phyloP scores from a whole-genome alignment of 2,113 vertebrate genomes.

The Brienomyrus brachyistius region DNA sequence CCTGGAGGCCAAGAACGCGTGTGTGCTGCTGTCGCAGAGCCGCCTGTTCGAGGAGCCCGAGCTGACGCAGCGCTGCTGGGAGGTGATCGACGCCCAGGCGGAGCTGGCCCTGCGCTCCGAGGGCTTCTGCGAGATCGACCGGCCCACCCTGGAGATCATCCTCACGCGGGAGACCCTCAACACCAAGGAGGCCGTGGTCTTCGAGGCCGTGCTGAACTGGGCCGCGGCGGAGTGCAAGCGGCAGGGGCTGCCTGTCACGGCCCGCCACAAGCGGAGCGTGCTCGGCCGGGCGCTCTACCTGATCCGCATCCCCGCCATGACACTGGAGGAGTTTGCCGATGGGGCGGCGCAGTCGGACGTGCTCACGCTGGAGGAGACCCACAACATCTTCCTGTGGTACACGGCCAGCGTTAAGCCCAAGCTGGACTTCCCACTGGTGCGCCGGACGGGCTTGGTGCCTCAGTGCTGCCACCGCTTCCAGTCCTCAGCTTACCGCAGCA shows the following conservation, averaged over 20 bases:
- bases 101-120: conserved; percentile 83
- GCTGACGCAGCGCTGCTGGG: conserved; percentile 89
- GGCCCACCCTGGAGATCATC: conserved; percentile 82
- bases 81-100: conserved; percentile 89
- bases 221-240: conserved; percentile 80
- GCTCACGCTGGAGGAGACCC: conserved; percentile 82
- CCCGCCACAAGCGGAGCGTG: conserved; percentile 74
- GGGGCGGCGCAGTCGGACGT: conserved; percentile 82
- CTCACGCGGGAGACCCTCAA: conserved; percentile 83
- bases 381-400: conserved; percentile 85
- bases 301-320: conserved; percentile 84
- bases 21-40: conserved; percentile 88
- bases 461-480: conserved; percentile 89
- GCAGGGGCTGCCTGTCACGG: conserved; percentile 63
- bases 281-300: conserved; percentile 79
- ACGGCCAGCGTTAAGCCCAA: conserved; percentile 80
- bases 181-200: conserved; percentile 78
- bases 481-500: conserved; percentile 85
- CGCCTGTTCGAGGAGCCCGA: conserved; percentile 89
- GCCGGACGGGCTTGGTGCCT: conserved; percentile 72
- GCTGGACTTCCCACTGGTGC: conserved; percentile 72
- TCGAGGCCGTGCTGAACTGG: conserved; percentile 80
- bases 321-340: conserved; percentile 85
- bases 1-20: conserved; percentile 87
- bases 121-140: conserved; percentile 88